Conservation (phyloP, 2,888 invertebrate genomes). For the Andrena camellia region DNA sequence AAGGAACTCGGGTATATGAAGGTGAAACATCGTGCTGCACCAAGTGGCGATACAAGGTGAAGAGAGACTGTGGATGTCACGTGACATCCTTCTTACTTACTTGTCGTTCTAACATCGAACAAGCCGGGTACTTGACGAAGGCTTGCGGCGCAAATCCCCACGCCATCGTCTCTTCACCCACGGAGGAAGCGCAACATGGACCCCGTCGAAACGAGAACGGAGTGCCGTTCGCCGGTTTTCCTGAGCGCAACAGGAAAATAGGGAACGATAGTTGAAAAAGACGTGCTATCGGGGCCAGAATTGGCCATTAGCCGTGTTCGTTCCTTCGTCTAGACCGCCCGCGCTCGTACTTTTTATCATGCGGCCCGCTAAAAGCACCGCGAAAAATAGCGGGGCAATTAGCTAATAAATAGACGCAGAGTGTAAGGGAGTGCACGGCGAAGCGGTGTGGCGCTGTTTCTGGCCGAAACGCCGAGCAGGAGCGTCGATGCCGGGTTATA, state of each 20-base stretch:
- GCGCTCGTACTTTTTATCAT: conserved; percentile 67
- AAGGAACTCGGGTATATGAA: neutral
- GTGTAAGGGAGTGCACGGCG: neutral
- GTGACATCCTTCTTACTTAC: too few species aligned
- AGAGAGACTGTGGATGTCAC: too few species aligned
- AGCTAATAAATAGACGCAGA: conserved; percentile 72
- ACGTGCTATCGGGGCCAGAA: conserved; percentile 60
- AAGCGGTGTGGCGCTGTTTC: neutral
- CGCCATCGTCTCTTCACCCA: neutral
- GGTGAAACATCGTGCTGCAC: neutral
- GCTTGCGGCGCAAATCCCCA: neutral
- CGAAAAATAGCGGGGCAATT: conserved; percentile 74
- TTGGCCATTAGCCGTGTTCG: conserved; percentile 65
- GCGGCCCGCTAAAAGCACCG: conserved; percentile 74
- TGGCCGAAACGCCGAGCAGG: neutral
- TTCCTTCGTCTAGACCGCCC: conserved; percentile 24
- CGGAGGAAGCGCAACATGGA: neutral
- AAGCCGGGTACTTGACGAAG: too few species aligned
- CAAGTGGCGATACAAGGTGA: neutral
- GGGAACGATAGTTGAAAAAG: conserved; percentile 24
- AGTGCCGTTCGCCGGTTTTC: neutral
- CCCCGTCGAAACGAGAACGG: neutral
- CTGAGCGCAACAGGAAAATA: neutral
- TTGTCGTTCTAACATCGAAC: too few species aligned
- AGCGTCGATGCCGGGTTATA: conserved; percentile 30